Base-by-base conservation (phyloP, 2,888 invertebrate species). In the Sericinus montela region DNA sequence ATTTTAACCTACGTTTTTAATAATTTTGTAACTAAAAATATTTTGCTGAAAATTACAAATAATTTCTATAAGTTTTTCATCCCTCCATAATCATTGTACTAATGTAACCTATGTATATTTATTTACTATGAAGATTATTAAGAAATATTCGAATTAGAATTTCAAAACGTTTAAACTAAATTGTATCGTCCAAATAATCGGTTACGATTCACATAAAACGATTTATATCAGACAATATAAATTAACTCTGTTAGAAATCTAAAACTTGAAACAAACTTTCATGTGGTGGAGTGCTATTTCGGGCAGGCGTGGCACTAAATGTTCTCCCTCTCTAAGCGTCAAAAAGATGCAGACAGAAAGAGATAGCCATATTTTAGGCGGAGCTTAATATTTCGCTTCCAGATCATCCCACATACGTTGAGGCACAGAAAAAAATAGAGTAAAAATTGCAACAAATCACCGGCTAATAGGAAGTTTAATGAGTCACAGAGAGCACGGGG, bases 391-490 rank as follows among this genome's bases (percentile, higher is more conserved):
- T 45, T 56, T 60, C 53, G 56, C 45, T 55, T 55, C 50, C 48
- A 57, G 70, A 60, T 65, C 80, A 54, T 62, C 80, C 78, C 75
- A 79, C 74, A 57, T 67, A 48, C 56, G 58, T 48, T 43, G 40
- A 57, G 57, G 57, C 47, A 48, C 59, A 63, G 58, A 62, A 64
- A 66, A 59, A 62, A 64, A 55, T 53, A 59, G 62, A 55, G 49
- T 52, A 55, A 52, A 51, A 65, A 66, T 65, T 69, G 73, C 71
- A 67, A 75, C 68, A 70, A 72, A 75, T 73, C 60, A 66, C 57
- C 57, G 63, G 66, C 54, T 75, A 70, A 74, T 69, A 69, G 68
- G 52, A 66, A 64, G 67, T 66, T 63, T 65, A 68, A 70, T 68
- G 64, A 58, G 55, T 59, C 63, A 62, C 53, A 51, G 34, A 54